Base-by-base conservation (phyloP, 1,140 invertebrate species). In the Andrena cerasifolii region DNA sequence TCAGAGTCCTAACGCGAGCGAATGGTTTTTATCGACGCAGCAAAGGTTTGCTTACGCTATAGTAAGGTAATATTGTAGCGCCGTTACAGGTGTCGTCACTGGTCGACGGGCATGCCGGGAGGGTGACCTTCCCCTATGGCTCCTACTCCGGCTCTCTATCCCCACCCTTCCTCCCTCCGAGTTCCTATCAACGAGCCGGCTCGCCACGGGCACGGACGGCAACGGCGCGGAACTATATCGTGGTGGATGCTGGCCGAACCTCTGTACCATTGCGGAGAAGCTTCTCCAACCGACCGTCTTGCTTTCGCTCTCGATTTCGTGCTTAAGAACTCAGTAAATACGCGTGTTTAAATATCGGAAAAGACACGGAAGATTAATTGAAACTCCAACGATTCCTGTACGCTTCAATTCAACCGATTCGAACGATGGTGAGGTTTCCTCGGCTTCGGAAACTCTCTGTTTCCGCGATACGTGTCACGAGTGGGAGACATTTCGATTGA, bases 171-270 rank as follows among this genome's bases (percentile, higher is more conserved):
- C n/a, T 7, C n/a, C 16, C 24, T 4, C 2, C 61, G n/a, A 6
- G 28, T 31, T 71, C 43, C 31, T 40, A 74, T 63, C 33, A 61
- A 40, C 3, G 71, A 54, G 33, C 71, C 40, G 62, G 36, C 71
- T 74, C 58, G 12, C 59, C 33, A 31, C 43, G n/a, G n/a, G n/a
- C n/a, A n/a, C n/a, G n/a, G n/a, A n/a, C n/a, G n/a, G n/a, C n/a
- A n/a, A n/a, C n/a, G n/a, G n/a, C n/a, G n/a, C n/a, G 28, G 43
- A 2, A 28, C 40, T 28, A 61, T 74, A 74, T 33, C 45, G n/a
- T 47, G 68, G n/a, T 47, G 68, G 68, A 72, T 61, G 68, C 56
- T 72, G 56, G n/a, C 36, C 14, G 14, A 47, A 71, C 40, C 68
- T 56, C 18, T 12, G 40, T 18, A 26, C 49, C 49, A 36, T 24